phyloP scores from a whole-genome alignment of 2,113 vertebrate genomes.

The Xenopus borealis region DNA sequence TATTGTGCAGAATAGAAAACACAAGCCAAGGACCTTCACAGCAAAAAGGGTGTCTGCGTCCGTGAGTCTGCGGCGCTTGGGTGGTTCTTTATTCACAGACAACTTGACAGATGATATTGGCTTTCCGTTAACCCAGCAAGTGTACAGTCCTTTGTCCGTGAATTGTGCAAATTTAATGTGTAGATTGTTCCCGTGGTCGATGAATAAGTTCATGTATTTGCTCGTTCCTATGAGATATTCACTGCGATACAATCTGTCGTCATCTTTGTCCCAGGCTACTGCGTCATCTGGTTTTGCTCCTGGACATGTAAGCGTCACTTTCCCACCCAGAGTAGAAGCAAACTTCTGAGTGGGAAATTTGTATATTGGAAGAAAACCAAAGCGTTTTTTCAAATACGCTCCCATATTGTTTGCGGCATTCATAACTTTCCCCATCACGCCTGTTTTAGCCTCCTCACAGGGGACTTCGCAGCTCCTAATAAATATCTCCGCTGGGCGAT shows the following conservation, averaged over 20 bases:
- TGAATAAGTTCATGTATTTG: conserved; percentile 62
- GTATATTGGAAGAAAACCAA: neutral
- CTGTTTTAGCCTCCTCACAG: conserved; percentile 51
- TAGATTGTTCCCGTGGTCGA: conserved; percentile 82
- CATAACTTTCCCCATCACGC: too few species aligned
- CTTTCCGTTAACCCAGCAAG: conserved; percentile 82
- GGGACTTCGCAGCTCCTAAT: conserved; percentile 66
- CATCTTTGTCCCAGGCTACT: conserved; percentile 84
- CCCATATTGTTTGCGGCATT: too few species aligned
- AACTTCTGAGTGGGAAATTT: conserved; percentile 69
- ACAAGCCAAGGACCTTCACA: conserved; percentile 52
- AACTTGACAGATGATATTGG: conserved; percentile 71
- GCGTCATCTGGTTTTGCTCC: conserved; percentile 69
- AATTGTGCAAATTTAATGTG: conserved; percentile 64
- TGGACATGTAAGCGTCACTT: conserved; percentile 75
- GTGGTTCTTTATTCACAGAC: conserved; percentile 48
- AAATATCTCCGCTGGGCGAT: conserved; percentile 61
- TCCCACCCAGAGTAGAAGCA: conserved; percentile 54
- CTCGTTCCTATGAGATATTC: conserved; percentile 57
- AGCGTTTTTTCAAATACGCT: neutral
- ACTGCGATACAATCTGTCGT: conserved; percentile 65
- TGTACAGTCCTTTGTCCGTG: conserved; percentile 71
- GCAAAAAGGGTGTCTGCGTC: conserved; percentile 66
- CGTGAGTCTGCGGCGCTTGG: neutral
- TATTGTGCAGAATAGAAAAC: too few species aligned